phyloP scores from a whole-genome alignment of 2,797 vertebrate genomes.

The Acanthornis magna region DNA sequence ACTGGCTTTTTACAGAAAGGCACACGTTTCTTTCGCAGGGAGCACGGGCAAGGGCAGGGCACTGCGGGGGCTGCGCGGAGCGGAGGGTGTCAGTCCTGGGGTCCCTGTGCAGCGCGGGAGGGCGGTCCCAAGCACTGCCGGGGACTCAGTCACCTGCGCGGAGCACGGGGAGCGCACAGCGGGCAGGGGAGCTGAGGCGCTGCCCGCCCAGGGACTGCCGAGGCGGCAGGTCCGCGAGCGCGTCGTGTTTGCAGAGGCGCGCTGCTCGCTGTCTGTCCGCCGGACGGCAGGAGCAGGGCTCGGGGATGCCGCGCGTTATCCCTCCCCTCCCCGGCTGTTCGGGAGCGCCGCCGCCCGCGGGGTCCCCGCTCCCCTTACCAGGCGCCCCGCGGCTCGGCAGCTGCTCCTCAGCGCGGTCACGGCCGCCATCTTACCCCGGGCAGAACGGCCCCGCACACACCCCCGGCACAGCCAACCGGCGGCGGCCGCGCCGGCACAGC shows the following conservation, averaged over 20 bases:
- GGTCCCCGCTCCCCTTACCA: slow-evolving; percentile 79
- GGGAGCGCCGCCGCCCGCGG: neutral
- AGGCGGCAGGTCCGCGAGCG: neutral
- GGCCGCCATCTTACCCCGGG: slow-evolving; percentile 85
- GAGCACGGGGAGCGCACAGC: neutral
- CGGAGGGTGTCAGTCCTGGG: accelerated
- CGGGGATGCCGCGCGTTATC: neutral
- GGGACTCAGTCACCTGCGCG: neutral
- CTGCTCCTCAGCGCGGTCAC: slow-evolving; percentile 76
- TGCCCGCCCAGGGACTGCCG: neutral
- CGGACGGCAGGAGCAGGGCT: neutral
- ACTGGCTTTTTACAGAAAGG: neutral
- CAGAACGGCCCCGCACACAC: neutral
- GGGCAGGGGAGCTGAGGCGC: neutral
- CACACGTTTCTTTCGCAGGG: neutral
- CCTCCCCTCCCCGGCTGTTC: neutral
- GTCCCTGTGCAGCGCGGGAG: neutral
- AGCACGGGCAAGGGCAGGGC: neutral
- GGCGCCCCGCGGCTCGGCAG: slow-evolving; percentile 67
- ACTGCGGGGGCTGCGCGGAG: neutral
- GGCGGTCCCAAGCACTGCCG: neutral
- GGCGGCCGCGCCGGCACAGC: slow-evolving; percentile 61
- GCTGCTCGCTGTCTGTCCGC: neutral
- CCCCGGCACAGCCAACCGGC: slow-evolving; percentile 76
- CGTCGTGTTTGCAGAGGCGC: neutral